These are phyloP conservation scores for Zoanthus sansibaricus DNA, from an alignment of 92 coral and sea anemone genomes.

Conservation along the genomic window DNA sequence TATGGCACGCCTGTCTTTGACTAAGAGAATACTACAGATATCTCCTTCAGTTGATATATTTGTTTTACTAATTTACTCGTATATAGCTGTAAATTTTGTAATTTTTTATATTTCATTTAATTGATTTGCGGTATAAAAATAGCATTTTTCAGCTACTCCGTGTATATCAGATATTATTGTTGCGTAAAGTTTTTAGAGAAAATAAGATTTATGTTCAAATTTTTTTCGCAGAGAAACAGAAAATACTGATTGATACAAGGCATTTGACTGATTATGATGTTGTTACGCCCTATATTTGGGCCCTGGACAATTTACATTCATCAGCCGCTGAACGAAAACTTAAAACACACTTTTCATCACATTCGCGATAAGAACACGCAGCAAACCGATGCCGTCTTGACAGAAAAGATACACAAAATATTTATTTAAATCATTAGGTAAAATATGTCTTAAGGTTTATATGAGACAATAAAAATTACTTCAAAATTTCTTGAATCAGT, in stretches of 20 bases:
- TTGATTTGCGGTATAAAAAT: neutral
- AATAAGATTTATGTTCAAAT: neutral
- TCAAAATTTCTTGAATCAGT: neutral
- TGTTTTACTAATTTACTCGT: neutral
- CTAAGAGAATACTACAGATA: too few relatives aligned
- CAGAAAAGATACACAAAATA: neutral
- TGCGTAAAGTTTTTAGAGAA: neutral
- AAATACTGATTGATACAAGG: too few relatives aligned
- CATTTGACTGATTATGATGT: neutral
- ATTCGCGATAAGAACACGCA: slow-evolving; percentile 1
- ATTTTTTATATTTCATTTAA: neutral
- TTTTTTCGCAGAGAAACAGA: too few relatives aligned
- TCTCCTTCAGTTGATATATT: neutral
- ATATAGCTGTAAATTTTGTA: neutral
- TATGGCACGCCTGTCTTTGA: neutral
- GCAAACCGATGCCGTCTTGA: neutral
- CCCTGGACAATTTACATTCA: slow-evolving; percentile 5
- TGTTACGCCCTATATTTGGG: neutral
- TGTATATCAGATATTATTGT: neutral
- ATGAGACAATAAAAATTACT: neutral
- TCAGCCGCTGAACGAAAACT: neutral
- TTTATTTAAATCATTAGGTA: neutral
- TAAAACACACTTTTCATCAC: neutral
- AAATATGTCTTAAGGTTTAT: neutral
- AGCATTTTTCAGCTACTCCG: neutral